Evolutionary conservation across 2,888 invertebrate genomes (phyloP).

Genomic region (Agapetus fuscipes): DNA sequence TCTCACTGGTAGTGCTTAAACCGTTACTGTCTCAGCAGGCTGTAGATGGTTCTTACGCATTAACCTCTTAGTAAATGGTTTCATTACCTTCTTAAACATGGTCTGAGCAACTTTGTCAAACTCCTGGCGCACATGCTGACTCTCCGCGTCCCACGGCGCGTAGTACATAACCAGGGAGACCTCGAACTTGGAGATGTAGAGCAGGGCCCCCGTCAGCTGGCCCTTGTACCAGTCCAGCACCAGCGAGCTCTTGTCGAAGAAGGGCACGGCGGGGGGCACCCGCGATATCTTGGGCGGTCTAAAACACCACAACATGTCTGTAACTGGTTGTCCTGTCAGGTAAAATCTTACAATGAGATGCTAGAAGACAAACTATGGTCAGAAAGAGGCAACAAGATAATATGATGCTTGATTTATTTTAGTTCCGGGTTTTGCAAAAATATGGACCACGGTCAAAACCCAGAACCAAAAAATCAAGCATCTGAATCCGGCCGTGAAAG

Average conservation of each 20-base stretch:
- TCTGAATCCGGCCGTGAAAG: too few species aligned
- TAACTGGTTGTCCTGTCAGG: neutral
- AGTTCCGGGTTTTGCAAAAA: too few species aligned
- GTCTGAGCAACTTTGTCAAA: constrained; percentile 65
- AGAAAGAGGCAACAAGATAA: too few species aligned
- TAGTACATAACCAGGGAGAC: constrained; percentile 87
- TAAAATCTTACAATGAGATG: constrained; percentile 22
- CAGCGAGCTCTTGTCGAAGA: constrained; percentile 58
- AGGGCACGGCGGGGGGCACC: constrained; percentile 54
- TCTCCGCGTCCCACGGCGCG: constrained; percentile 91
- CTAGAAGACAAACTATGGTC: constrained; percentile 22
- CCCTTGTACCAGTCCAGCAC: constrained; percentile 74
- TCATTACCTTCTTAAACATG: constrained; percentile 62
- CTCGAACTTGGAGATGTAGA: constrained; percentile 55
- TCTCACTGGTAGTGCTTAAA: too few species aligned
- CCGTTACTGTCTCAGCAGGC: too few species aligned
- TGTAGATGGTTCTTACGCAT: too few species aligned
- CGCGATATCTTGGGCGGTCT: constrained; percentile 50
- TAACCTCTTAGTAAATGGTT: too few species aligned
- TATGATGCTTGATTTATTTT: too few species aligned
- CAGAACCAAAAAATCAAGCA: too few species aligned
- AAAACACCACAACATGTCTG: too few species aligned
- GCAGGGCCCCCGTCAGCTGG: constrained; percentile 55
- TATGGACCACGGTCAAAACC: too few species aligned
- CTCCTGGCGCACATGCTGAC: constrained; percentile 61